Evolutionary conservation across 53 echinoderm and acorn worm genomes (phyloP), one percentile per base, ranked within the genome.

Genomic region (Zoroaster sp.): DNA sequence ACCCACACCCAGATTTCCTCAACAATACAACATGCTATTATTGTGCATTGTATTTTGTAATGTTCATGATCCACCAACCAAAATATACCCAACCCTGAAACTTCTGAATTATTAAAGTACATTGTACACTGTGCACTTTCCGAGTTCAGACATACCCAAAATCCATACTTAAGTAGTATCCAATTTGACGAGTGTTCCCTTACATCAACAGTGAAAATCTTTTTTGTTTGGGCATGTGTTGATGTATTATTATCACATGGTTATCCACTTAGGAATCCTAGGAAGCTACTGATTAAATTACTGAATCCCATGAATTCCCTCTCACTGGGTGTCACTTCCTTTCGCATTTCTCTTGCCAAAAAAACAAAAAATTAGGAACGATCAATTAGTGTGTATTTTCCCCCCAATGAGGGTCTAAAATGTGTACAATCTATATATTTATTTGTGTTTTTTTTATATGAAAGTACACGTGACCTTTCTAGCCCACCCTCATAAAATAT

Each of bases 241-340:
- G 63, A 59, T 59, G 63, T 59, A 59, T 59, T 59, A 59, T 59
- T 23, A 40, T 37, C 40, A 21, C 7, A 4, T 34, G 42, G 49
- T 71, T 46, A 71, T 71, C 85, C 85, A 51, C 35, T 71, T 37
- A 47, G 49, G 67, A 7, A 18, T 51, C 70, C 23, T 47, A 85
- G 85, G 85, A 85, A 71, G 85, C 69, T 37, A 69, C 47, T 85
- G 69, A 85, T 85, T 31, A 15, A 70, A 85, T 85, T 85, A 85
- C 39, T 31, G 49, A 13, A 72, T 71, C 35, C 82, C 25, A 23
- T 41, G 74, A 44, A 67, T 35, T 40, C 74, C 40, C 39, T 28
- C 66, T 6, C 83, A 66, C 69, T 15, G 59, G 46, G 69, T 83
- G 83, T 71, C 71, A 85, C 71, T 85, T 85, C 85, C 85, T 85